These are phyloP conservation scores for Chloropsis cyanopogon DNA, from an alignment of 2,113 vertebrate genomes.

Conservation along the genomic window DNA sequence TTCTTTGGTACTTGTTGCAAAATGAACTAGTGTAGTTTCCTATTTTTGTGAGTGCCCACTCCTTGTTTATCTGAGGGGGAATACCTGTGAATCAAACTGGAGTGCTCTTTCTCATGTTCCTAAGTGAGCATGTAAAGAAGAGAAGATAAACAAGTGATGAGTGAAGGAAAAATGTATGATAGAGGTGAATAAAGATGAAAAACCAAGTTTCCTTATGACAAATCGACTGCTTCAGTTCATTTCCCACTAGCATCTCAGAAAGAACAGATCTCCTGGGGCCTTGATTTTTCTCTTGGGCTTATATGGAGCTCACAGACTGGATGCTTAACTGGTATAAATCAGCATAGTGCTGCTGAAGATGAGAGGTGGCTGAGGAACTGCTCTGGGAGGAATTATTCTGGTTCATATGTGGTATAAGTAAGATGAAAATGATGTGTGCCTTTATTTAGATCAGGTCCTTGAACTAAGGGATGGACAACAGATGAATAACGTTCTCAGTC, in stretches of 20 bases:
- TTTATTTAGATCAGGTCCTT: background rate
- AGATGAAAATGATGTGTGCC: background rate
- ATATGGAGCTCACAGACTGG: background rate
- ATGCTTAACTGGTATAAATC: background rate
- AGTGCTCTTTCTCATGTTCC: background rate
- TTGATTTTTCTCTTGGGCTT: background rate
- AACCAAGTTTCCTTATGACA: background rate
- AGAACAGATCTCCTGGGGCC: background rate
- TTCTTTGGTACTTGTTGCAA: background rate
- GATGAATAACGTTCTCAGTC: background rate
- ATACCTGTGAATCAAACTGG: background rate
- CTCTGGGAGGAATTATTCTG: background rate
- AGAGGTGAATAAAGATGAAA: background rate
- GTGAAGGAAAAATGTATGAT: background rate
- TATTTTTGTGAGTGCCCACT: background rate
- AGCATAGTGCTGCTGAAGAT: background rate
- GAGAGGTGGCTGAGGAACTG: background rate
- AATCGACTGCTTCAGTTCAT: background rate
- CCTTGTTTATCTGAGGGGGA: background rate
- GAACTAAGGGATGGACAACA: background rate
- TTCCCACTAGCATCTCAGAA: background rate
- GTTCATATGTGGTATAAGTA: background rate
- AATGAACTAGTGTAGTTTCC: background rate
- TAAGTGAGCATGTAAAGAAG: background rate
- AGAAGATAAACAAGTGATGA: background rate